Percentiles rank a stretch among this genome's conserved stretches.
phyloP scores from a whole-genome alignment of 2,888 invertebrate species.

The Clivina fossor region DNA sequence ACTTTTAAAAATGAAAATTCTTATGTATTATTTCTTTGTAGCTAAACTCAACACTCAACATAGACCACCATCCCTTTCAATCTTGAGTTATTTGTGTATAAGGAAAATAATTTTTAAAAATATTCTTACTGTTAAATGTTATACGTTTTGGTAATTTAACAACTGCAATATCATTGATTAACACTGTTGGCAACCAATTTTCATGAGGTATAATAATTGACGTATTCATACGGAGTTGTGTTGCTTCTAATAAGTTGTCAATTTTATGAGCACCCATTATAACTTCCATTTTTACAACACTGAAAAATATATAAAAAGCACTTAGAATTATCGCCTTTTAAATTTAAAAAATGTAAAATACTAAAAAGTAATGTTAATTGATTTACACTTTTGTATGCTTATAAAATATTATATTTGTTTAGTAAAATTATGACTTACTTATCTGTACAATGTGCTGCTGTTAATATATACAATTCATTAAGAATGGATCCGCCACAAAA shows the following conservation, averaged over 20 bases:
- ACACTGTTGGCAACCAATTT: constrained; percentile 31
- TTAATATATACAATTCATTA: constrained; percentile 37
- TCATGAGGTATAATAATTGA: constrained; percentile 38
- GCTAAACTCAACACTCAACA: no score
- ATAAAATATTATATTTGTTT: neutral
- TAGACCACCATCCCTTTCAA: no score
- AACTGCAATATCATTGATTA: constrained; percentile 43
- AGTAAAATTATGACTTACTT: constrained; percentile 36
- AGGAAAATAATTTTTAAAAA: neutral
- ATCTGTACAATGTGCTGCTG: constrained; percentile 40
- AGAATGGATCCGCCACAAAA: constrained; percentile 41
- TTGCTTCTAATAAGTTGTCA: constrained; percentile 28
- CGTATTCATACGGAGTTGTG: constrained; percentile 33
- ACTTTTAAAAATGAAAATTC: no score
- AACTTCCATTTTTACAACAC: constrained; percentile 34
- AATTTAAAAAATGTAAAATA: no score
- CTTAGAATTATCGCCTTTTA: neutral
- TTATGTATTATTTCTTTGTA: no score
- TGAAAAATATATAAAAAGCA: neutral
- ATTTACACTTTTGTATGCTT: no score
- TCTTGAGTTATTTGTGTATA: no score
- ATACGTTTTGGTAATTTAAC: constrained; percentile 38
- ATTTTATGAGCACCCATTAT: constrained; percentile 38
- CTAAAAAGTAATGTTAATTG: no score
- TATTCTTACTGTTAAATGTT: constrained; percentile 34